Conservation (phyloP, 2,888 invertebrate genomes). For the Agrotis exclamationis region DNA sequence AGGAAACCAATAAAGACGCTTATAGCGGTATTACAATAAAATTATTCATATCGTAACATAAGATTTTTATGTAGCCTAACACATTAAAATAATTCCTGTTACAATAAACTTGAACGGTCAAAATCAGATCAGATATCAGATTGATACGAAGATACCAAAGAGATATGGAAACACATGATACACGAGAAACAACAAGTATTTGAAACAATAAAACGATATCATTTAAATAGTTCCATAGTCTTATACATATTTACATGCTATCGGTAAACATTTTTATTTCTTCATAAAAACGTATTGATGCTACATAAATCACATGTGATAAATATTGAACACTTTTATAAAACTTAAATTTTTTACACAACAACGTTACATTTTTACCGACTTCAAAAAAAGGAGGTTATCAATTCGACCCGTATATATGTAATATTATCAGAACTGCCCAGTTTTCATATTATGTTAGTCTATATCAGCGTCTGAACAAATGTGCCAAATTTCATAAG, state of each 20-base stretch:
- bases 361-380: slow-evolving; percentile 21
- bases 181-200: slow-evolving; percentile 31
- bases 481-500: too few relatives aligned
- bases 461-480: too few relatives aligned
- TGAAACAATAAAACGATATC: slow-evolving; percentile 44
- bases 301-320: slow-evolving; percentile 55
- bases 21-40: slow-evolving; percentile 24
- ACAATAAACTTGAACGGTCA: slow-evolving; percentile 24
- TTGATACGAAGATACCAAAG: slow-evolving; percentile 28
- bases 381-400: too few relatives aligned
- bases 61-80: slow-evolving; percentile 30
- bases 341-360: slow-evolving; percentile 37
- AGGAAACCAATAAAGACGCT: slow-evolving; percentile 28
- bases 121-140: slow-evolving; percentile 17
- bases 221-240: slow-evolving; percentile 49
- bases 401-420: too few relatives aligned
- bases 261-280: slow-evolving; percentile 60
- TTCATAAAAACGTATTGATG: slow-evolving; percentile 54
- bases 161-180: slow-evolving; percentile 24
- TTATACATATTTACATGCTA: slow-evolving; percentile 45
- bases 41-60: slow-evolving; percentile 47
- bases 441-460: too few relatives aligned
- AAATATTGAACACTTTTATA: slow-evolving; percentile 56
- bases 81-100: slow-evolving; percentile 32
- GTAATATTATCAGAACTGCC: too few relatives aligned